phyloP scores from a whole-genome alignment of 2,113 vertebrate species.

The Brachyistius frenatus region DNA sequence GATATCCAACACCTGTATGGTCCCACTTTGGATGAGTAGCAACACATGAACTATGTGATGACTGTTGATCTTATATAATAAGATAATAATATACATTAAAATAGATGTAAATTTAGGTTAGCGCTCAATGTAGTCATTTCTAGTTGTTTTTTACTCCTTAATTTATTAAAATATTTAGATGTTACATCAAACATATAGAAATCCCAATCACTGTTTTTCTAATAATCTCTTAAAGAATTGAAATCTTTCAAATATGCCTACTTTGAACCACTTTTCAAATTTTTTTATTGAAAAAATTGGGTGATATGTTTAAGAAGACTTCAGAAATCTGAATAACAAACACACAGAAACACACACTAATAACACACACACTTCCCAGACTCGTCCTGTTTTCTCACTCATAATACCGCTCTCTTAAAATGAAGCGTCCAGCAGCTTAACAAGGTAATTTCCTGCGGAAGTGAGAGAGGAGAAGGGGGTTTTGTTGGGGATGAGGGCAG shows the following conservation, averaged over 20 bases:
- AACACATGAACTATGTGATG: no score
- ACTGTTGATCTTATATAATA: no score
- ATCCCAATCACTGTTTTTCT: not conserved
- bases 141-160: no score
- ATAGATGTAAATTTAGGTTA: no score
- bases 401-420: conserved; percentile 42
- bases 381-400: conserved; percentile 41
- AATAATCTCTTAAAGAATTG: not conserved
- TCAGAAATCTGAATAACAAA: not conserved
- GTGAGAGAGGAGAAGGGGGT: conserved; percentile 31
- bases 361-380: conserved; percentile 41
- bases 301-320: not conserved
- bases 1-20: not conserved
- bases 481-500: conserved; percentile 1
- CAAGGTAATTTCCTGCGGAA: conserved; percentile 84
- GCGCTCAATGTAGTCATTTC: no score
- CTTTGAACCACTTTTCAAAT: not conserved
- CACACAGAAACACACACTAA: not conserved
- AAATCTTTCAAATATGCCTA: no score
- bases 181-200: not conserved
- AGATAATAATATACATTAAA: no score
- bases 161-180: no score
- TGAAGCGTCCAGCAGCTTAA: conserved; percentile 68
- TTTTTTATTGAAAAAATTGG: not conserved
- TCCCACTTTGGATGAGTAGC: no score